A percentile compares a stretch with the other conserved stretches of the same genome.
Evolutionary conservation across 2,888 invertebrate species (phyloP).

Genomic region (Drosophila putrida): DNA sequence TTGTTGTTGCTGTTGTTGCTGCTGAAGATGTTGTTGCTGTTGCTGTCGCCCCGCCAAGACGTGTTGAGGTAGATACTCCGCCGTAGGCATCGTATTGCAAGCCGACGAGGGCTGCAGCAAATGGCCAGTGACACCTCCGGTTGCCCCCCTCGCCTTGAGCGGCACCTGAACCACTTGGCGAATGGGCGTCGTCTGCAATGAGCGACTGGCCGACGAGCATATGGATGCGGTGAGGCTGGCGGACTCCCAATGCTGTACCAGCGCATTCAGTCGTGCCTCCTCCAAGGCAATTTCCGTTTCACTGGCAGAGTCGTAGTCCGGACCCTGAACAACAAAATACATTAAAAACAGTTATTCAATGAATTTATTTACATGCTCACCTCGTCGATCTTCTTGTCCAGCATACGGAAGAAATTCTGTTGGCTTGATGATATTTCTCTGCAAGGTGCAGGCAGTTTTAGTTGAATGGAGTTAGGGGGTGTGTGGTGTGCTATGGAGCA

Average conservation of each 20-base stretch:
- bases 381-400: slow-evolving; percentile 96
- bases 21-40: slow-evolving; percentile 51
- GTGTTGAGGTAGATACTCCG: slow-evolving; percentile 85
- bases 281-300: slow-evolving; percentile 91
- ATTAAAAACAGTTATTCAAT: neutral
- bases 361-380: slow-evolving; percentile 86
- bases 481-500: slow-evolving; percentile 16
- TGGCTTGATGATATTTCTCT: slow-evolving; percentile 96
- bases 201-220: slow-evolving; percentile 87
- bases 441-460: slow-evolving; percentile 85
- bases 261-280: slow-evolving; percentile 88
- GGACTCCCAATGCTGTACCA: slow-evolving; percentile 92
- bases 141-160: slow-evolving; percentile 61
- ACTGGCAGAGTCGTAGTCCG: slow-evolving; percentile 92
- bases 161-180: slow-evolving; percentile 85
- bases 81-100: slow-evolving; percentile 59
- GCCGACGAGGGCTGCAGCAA: slow-evolving; percentile 70
- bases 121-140: slow-evolving; percentile 42
- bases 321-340: slow-evolving; percentile 87
- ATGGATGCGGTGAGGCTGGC: slow-evolving; percentile 87
- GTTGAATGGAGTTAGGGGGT: slow-evolving; percentile 41
- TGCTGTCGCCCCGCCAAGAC: slow-evolving; percentile 71
- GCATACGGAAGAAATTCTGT: slow-evolving; percentile 96
- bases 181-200: slow-evolving; percentile 87
- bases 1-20: slow-evolving; percentile 38